A percentile compares a stretch with the other conserved stretches of the same genome.
These are phyloP conservation scores for Poliocrania exsul DNA, from an alignment of 2,797 vertebrate species.

Conservation along the genomic window DNA sequence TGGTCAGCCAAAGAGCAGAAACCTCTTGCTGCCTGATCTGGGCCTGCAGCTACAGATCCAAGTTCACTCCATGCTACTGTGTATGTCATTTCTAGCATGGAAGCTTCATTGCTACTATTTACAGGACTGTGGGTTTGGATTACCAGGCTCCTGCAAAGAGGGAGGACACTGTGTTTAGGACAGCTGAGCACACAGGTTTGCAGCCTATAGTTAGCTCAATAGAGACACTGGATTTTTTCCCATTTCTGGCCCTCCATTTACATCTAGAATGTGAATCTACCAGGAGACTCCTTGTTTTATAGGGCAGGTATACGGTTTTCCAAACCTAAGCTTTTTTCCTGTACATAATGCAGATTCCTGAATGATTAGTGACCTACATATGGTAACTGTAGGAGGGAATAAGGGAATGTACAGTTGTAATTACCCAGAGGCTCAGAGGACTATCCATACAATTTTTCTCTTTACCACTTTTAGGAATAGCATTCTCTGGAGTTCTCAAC, in stretches of 20 bases:
- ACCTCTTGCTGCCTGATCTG: not conserved
- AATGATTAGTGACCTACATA: not conserved
- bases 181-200: not conserved
- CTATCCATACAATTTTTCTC: not conserved
- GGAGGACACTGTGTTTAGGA: not conserved
- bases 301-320: not conserved
- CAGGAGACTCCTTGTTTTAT: not conserved
- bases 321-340: not conserved
- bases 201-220: not conserved
- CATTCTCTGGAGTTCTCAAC: not conserved
- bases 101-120: not conserved
- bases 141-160: not conserved
- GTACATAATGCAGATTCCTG: not conserved
- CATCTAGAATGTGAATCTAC: not conserved
- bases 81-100: not conserved
- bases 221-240: not conserved
- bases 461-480: not conserved
- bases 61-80: not conserved
- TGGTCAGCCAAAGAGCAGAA: not conserved
- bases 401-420: not conserved
- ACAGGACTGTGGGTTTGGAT: not conserved
- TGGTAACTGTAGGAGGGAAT: not conserved
- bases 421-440: not conserved
- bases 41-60: not conserved
- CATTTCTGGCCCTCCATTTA: not conserved